Evolutionary conservation across 2,888 invertebrate genomes (phyloP).

Genomic region (Catotricha subobsoleta): DNA sequence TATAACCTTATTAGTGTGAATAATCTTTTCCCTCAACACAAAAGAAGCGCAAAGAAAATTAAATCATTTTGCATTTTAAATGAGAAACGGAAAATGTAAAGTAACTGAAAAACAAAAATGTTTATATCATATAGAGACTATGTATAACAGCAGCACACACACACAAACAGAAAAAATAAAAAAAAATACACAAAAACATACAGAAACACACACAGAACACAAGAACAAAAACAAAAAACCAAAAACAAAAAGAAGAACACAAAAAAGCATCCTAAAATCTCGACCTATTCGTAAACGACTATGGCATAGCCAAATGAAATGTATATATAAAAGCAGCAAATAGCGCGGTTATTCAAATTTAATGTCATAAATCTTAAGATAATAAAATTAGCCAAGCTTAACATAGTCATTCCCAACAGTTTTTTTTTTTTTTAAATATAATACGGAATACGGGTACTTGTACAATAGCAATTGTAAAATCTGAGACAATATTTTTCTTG

Average conservation of each 20-base stretch:
- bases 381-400: slow-evolving; percentile 9
- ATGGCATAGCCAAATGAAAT: too few species aligned
- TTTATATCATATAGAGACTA: too few species aligned
- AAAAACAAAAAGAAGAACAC: too few species aligned
- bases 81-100: background rate
- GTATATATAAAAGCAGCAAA: too few species aligned
- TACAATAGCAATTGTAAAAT: slow-evolving; percentile 5
- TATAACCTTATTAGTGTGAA: slow-evolving; percentile 8
- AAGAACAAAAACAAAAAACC: background rate
- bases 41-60: slow-evolving; percentile 1
- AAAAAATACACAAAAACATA: slow-evolving; percentile 1
- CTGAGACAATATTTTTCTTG: slow-evolving; percentile 7
- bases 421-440: background rate
- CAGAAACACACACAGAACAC: background rate
- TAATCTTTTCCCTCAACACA: slow-evolving; percentile 5
- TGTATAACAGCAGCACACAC: too few species aligned
- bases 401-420: slow-evolving; percentile 8
- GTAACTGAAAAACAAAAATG: too few species aligned
- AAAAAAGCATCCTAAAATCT: too few species aligned
- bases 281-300: too few species aligned
- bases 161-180: too few species aligned
- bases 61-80: slow-evolving; percentile 7
- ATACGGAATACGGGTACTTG: background rate
- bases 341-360: slow-evolving; percentile 7
- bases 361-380: slow-evolving; percentile 7